Evolutionary conservation across 2,797 vertebrate species (phyloP).

Genomic region (Stomatorhinus walkeri): DNA sequence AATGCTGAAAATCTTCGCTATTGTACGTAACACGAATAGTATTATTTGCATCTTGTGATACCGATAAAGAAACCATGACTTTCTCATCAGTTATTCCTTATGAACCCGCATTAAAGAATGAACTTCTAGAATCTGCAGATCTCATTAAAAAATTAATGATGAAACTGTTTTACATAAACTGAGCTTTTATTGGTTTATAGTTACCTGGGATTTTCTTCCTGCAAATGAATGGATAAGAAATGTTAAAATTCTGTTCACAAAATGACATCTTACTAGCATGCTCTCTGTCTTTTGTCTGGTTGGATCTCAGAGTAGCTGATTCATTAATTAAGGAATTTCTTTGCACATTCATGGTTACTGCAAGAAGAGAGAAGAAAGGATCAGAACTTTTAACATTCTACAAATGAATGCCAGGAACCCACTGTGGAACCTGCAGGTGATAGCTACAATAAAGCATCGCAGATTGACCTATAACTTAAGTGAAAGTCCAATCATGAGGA

Average conservation of each 20-base stretch:
- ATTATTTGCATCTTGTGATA: background rate
- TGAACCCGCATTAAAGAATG: background rate
- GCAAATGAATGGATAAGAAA: background rate
- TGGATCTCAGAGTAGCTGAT: background rate
- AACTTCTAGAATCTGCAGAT: background rate
- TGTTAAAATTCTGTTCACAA: background rate
- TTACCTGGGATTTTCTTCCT: background rate
- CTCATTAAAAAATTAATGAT: background rate
- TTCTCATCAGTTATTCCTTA: background rate
- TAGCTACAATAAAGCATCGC: background rate
- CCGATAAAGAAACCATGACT: background rate
- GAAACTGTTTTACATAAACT: background rate
- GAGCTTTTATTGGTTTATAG: background rate
- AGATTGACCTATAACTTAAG: conserved; percentile 62
- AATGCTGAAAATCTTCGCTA: background rate
- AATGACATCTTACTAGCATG: background rate
- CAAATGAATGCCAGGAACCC: background rate
- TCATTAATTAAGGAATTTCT: background rate
- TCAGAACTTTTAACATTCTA: background rate
- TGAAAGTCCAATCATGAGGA: conserved; percentile 62
- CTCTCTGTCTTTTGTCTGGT: background rate
- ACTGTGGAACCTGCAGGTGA: background rate
- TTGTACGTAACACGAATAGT: background rate
- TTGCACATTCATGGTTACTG: background rate
- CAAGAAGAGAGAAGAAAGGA: background rate